Evolutionary conservation across 1,140 invertebrate species (phyloP).

Genomic region (Drosophila nikananu): DNA sequence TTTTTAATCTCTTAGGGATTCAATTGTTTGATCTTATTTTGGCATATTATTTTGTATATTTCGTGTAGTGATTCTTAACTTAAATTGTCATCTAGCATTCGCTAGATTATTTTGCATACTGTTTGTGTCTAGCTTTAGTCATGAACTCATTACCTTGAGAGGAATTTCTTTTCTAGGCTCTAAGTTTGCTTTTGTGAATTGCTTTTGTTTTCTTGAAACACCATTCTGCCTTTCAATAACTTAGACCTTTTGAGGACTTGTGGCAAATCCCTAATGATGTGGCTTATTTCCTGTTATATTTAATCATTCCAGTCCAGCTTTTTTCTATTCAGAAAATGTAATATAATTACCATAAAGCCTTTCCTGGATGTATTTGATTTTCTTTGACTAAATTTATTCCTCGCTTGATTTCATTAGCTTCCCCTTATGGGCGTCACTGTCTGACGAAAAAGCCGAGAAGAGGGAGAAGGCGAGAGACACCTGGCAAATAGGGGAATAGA

Average conservation of each 20-base stretch:
- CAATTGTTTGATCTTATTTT: too few species aligned
- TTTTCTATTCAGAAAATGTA: background rate
- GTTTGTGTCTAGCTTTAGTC: background rate
- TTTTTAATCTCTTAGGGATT: too few species aligned
- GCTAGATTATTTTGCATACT: background rate
- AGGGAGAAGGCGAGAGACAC: conserved; percentile 1
- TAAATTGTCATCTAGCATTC: background rate
- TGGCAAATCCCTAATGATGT: too few species aligned
- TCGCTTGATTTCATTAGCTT: conserved; percentile 8
- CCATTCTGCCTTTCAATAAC: too few species aligned
- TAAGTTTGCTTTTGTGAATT: too few species aligned
- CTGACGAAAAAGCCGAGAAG: conserved; percentile 1
- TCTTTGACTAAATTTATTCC: conserved; percentile 8
- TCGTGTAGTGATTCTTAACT: too few species aligned
- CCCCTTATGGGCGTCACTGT: conserved; percentile 27
- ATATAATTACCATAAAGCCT: conserved; percentile 5
- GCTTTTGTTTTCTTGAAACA: background rate
- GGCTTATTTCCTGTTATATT: background rate
- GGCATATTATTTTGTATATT: too few species aligned
- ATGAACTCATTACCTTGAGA: conserved; percentile 4
- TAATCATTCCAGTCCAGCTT: background rate
- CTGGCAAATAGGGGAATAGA: conserved; percentile 9
- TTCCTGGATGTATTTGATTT: conserved; percentile 17
- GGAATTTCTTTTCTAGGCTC: background rate
- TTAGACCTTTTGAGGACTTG: background rate